Base-by-base conservation (phyloP, 2,888 invertebrate species). In the Oscheius onirici region DNA sequence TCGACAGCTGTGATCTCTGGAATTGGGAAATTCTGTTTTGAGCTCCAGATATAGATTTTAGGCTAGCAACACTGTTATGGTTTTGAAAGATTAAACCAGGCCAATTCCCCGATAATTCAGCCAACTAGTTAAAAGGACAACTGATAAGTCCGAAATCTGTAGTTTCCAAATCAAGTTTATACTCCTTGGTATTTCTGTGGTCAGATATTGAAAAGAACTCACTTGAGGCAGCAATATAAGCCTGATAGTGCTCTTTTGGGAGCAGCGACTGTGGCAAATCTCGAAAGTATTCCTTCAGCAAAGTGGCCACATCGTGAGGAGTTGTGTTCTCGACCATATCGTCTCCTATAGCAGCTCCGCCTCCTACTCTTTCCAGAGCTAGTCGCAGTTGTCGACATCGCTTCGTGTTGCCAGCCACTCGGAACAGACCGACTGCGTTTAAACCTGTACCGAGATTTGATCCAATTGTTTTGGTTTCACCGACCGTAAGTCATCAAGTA, bases 161-260 rank as follows among this genome's bases (percentile, higher is more conserved):
- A n/a, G n/a, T n/a, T n/a, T n/a, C n/a, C n/a, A n/a, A n/a, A n/a
- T n/a, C n/a, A n/a, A n/a, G n/a, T n/a, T n/a, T n/a, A n/a, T n/a
- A n/a, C n/a, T n/a, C n/a, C n/a, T n/a, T n/a, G n/a, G n/a, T 24
- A 81, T 60, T 69, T 74, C 80, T 79, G 69, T 34, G 73, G 24
- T 28, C 11, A 13, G 43, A n/a, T 22, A 1, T 57, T 34, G 2
- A 11, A 46, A 17, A 11, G 52, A 17, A 46, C 92, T 91, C 89
- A 95, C 95, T 93, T 90, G 95, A 94, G 67, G 95, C 94, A 86
- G 93, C 92, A 78, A 96, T 91, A 90, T 96, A 95, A 76, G 94
- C 93, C 67, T 92, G 91, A 88, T 95, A 96, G 46, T 96, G 91
- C 87, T 94, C 94, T 83, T 93, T 91, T 88, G 95, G 95, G 51